These are phyloP conservation scores for Polydrusus pterygomalis DNA, from an alignment of 2,888 invertebrate species.

Conservation along the genomic window DNA sequence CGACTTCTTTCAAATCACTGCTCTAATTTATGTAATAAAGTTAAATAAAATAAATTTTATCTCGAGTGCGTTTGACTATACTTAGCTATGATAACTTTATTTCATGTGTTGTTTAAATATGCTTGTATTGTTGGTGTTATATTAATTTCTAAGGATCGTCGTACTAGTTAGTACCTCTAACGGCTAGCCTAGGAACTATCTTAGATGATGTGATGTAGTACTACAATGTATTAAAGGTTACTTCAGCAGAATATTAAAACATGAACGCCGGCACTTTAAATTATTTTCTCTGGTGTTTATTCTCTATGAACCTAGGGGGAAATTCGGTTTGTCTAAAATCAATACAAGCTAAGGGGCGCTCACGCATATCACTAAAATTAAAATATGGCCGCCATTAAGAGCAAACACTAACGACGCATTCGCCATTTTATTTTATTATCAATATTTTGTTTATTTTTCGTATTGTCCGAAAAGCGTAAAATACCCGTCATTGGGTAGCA, in stretches of 20 bases:
- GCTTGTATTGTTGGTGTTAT: not conserved
- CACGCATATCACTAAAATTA: too few species aligned
- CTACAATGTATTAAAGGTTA: not conserved
- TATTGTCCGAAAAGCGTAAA: too few species aligned
- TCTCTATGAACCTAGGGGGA: too few species aligned
- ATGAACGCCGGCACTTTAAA: too few species aligned
- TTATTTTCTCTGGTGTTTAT: too few species aligned
- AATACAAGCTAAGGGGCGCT: too few species aligned
- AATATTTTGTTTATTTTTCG: too few species aligned
- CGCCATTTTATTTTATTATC: too few species aligned
- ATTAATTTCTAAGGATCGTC: not conserved
- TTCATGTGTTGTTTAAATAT: slow-evolving; percentile 12
- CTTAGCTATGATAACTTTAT: not conserved
- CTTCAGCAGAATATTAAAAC: not conserved
- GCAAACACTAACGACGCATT: too few species aligned
- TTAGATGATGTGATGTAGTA: not conserved
- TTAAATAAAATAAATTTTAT: slow-evolving; percentile 3
- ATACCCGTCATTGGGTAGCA: too few species aligned
- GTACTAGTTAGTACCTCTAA: not conserved
- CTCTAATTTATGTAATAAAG: slow-evolving; percentile 2
- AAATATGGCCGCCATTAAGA: too few species aligned
- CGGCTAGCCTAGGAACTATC: not conserved
- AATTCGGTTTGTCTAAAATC: too few species aligned
- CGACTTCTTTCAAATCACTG: slow-evolving; percentile 30
- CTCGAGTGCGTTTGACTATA: not conserved